These are phyloP conservation scores for Drosophila birchii DNA, from an alignment of 2,888 invertebrate species.

Conservation along the genomic window DNA sequence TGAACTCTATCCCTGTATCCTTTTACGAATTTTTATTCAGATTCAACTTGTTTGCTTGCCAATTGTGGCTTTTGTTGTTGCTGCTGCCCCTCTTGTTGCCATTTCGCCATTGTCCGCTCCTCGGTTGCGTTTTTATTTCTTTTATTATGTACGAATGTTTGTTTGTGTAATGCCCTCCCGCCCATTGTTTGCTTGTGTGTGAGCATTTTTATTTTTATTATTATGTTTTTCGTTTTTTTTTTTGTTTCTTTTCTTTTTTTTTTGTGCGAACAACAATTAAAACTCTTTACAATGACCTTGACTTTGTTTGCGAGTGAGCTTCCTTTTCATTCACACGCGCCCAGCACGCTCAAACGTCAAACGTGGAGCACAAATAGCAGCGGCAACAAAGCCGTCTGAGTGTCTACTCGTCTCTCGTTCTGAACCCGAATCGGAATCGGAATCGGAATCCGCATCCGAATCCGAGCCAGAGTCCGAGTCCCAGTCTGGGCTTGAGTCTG, in stretches of 20 bases:
- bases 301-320: slow-evolving; percentile 81
- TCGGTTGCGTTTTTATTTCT: slow-evolving; percentile 76
- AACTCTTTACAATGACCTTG: slow-evolving; percentile 85
- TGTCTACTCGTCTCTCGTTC: slow-evolving; percentile 68
- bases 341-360: slow-evolving; percentile 80
- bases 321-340: slow-evolving; percentile 80
- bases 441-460: slow-evolving; percentile 32
- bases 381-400: slow-evolving; percentile 78
- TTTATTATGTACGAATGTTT: slow-evolving; percentile 80
- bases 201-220: slow-evolving; percentile 49
- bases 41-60: slow-evolving; percentile 46
- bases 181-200: slow-evolving; percentile 65
- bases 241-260: slow-evolving; percentile 58
- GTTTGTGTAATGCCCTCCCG: slow-evolving; percentile 72
- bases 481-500: slow-evolving; percentile 20
- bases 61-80: slow-evolving; percentile 41
- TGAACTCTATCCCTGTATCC: slow-evolving; percentile 10
- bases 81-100: slow-evolving; percentile 56
- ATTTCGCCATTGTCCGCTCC: slow-evolving; percentile 54
- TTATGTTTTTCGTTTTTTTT: slow-evolving; percentile 47
- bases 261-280: slow-evolving; percentile 84
- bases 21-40: slow-evolving; percentile 22
- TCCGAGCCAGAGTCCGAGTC: slow-evolving; percentile 3
- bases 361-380: slow-evolving; percentile 70
- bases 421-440: slow-evolving; percentile 62